phyloP scores from a whole-genome alignment of 92 coral and sea anemone species.

The Palythoa grandis region DNA sequence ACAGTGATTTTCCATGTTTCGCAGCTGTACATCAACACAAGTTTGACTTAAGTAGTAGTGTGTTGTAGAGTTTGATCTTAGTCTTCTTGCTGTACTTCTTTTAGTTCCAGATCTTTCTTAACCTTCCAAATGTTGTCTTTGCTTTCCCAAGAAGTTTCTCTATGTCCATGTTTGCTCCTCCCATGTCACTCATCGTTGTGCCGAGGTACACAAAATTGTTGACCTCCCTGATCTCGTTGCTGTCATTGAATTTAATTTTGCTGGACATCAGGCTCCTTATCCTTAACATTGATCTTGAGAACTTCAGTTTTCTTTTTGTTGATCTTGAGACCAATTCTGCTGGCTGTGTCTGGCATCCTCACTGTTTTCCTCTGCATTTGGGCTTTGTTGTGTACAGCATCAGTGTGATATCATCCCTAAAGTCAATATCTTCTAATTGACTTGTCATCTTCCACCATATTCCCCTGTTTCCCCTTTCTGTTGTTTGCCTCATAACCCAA shows the following conservation, averaged over 20 bases:
- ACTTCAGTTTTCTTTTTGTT: conserved; percentile 1
- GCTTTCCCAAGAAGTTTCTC: neutral
- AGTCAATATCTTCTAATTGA: neutral
- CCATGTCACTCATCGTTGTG: conserved; percentile 9
- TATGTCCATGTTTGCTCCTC: too few species aligned
- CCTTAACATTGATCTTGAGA: too few species aligned
- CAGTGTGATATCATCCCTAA: neutral
- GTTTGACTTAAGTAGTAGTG: neutral
- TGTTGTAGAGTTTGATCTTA: too few species aligned
- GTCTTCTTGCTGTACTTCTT: too few species aligned
- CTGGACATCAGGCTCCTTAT: conserved; percentile 5
- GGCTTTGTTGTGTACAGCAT: conserved; percentile 16
- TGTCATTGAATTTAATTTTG: too few species aligned
- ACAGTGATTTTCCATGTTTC: neutral
- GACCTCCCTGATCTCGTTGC: conserved; percentile 29
- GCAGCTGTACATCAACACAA: neutral
- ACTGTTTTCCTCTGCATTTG: conserved; percentile 27
- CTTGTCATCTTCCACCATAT: neutral
- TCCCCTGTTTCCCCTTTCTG: neutral
- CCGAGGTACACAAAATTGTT: neutral
- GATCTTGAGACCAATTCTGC: conserved; percentile 5
- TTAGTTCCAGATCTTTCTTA: neutral
- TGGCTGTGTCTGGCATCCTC: conserved; percentile 11
- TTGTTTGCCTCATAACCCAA: too few species aligned
- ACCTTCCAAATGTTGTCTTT: neutral